Evolutionary conservation across 2,888 invertebrate genomes (phyloP), one percentile per base, ranked within the genome.

Genomic region (Chloroclystis v-ata): DNA sequence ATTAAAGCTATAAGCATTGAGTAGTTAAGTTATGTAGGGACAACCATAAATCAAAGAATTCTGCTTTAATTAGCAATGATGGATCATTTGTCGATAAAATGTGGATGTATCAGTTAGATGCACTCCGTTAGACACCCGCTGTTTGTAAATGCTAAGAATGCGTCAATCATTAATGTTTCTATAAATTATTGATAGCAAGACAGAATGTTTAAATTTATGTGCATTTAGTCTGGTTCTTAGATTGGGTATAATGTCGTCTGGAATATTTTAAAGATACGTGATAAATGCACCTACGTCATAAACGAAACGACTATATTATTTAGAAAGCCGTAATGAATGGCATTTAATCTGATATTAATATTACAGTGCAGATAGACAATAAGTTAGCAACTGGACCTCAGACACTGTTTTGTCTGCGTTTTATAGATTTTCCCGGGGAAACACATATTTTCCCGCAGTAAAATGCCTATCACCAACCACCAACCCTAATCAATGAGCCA

Each of bases 211-310:
- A n/a, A 20, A 30, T 29, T 40, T 49, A 43, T 43, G 33, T 28
- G 20, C 33, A 20, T 35, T 33, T n/a, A 10, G 11, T 10, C 11
- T 11, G 10, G 35, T 20, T 10, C 20, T 20, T 20, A 5, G 43
- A 50, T 28, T 24, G 13, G 37, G 49, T 61, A 59, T 61, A 63
- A 63, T n/a, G n/a, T n/a, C n/a, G n/a, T n/a, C n/a, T n/a, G n/a
- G n/a, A n/a, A n/a, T n/a, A n/a, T n/a, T n/a, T n/a, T n/a, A n/a
- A n/a, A n/a, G n/a, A n/a, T n/a, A n/a, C n/a, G n/a, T n/a, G n/a
- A n/a, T n/a, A n/a, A 24, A 4, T 24, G n/a, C 16, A 33, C 16
- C 16, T 16, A 33, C 10, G n/a, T 14, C 6, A 14, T 14, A 33
- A 33, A n/a, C 14, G 10, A n/a, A n/a, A n/a, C n/a, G n/a, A n/a